A percentile compares a stretch with the other conserved stretches of the same genome.
These are phyloP conservation scores for Thamnophis elegans DNA, from an alignment of 2,797 vertebrate species.

Conservation along the genomic window DNA sequence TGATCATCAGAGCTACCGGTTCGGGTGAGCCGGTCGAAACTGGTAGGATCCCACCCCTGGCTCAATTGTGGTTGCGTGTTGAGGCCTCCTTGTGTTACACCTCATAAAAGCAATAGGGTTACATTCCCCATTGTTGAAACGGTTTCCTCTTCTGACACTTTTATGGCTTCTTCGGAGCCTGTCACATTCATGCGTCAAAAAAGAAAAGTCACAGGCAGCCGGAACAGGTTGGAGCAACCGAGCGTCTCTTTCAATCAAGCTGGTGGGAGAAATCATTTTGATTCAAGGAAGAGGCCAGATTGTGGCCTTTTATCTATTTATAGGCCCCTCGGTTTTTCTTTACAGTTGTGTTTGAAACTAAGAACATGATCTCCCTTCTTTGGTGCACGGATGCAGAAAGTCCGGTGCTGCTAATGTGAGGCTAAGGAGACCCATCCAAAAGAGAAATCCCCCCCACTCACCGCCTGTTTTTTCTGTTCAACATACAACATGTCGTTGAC, in stretches of 20 bases:
- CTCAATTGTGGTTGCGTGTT: background rate
- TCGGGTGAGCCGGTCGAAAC: no score
- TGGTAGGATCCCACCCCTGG: no score
- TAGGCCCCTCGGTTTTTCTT: background rate
- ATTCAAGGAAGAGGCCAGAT: constrained; percentile 9
- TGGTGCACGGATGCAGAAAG: background rate
- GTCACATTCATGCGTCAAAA: background rate
- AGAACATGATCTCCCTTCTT: background rate
- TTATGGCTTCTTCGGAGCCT: background rate
- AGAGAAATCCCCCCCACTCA: background rate
- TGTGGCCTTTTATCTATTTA: constrained; percentile 5
- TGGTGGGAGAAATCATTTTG: constrained; percentile 6
- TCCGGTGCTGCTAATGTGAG: background rate
- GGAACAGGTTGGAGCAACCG: background rate
- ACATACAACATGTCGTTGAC: background rate
- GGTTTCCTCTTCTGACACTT: no score
- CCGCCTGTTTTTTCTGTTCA: background rate
- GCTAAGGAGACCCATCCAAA: background rate
- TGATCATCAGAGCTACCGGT: no score
- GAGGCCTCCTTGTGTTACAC: background rate
- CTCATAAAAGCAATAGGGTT: background rate
- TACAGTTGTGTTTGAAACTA: background rate
- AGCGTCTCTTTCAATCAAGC: background rate
- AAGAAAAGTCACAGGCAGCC: background rate
- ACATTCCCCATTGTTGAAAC: background rate